phyloP scores from a whole-genome alignment of 2,113 vertebrate species.

The Hyla sarda region DNA sequence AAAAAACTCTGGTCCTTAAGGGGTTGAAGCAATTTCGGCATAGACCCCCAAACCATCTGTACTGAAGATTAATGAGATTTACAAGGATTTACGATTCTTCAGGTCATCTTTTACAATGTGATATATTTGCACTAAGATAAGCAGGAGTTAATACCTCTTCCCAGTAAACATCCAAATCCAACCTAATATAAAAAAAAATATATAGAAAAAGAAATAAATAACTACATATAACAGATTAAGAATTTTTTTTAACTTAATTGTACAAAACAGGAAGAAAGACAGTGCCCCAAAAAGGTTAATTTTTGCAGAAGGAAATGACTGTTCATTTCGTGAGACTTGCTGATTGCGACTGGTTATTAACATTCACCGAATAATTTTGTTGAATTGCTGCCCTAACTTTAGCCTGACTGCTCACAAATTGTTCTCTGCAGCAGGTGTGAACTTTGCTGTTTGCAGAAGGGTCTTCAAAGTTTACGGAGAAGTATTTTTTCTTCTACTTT shows the following conservation, averaged over 20 bases:
- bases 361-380: conserved; percentile 40
- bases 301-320: conserved; percentile 22
- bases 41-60: background rate
- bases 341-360: conserved; percentile 42
- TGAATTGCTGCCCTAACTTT: conserved; percentile 29
- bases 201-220: background rate
- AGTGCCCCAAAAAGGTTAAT: conserved; percentile 15
- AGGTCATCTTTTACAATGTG: background rate
- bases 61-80: background rate
- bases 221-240: background rate
- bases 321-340: conserved; percentile 5
- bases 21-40: background rate
- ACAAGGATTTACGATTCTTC: background rate
- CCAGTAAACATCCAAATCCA: background rate
- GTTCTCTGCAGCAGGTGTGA: conserved; percentile 40
- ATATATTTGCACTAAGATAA: background rate
- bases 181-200: background rate
- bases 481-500: conserved; percentile 45
- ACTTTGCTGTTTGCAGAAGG: conserved; percentile 28
- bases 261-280: background rate
- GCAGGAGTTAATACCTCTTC: background rate
- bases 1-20: too few relatives aligned
- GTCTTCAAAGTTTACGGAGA: conserved; percentile 53
- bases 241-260: background rate
- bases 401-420: conserved; percentile 53